Percentiles rank a stretch among this genome's conserved stretches.
Conservation (phyloP, 2,113 vertebrate species). For the Grammomys surdaster region DNA sequence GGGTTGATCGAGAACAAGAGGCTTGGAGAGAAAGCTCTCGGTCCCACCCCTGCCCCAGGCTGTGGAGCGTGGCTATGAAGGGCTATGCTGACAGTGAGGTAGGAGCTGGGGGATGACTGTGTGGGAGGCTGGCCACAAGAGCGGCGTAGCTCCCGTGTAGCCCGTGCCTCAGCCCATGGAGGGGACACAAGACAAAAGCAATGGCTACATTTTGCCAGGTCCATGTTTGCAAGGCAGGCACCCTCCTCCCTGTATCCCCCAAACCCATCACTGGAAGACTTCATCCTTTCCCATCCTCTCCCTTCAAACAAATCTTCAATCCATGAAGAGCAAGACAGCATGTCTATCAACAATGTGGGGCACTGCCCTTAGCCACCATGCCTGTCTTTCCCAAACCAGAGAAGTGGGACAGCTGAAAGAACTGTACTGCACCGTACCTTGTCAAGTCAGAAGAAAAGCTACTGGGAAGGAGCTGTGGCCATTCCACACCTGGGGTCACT, state of each 20-base stretch:
- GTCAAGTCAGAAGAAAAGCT: conserved; percentile 28
- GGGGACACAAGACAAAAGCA: neutral
- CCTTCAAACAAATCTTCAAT: neutral
- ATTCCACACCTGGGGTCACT: conserved; percentile 52
- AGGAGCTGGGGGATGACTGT: neutral
- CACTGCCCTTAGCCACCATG: neutral
- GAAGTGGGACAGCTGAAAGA: neutral
- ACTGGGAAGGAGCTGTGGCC: conserved; percentile 25
- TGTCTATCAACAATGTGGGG: neutral
- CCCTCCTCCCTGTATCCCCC: neutral
- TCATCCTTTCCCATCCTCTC: neutral
- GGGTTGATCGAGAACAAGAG: neutral
- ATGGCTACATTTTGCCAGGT: neutral
- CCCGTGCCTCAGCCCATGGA: neutral
- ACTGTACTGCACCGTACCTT: neutral
- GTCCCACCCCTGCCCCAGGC: neutral
- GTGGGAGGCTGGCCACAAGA: rapidly evolving
- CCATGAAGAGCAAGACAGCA: neutral
- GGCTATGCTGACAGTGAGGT: neutral
- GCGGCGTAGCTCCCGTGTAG: neutral
- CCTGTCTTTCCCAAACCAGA: neutral
- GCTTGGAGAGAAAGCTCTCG: neutral
- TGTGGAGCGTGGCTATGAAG: rapidly evolving
- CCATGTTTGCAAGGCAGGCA: conserved; percentile 44
- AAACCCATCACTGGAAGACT: neutral